Base-by-base conservation (phyloP, 2,888 invertebrate species). In the Herminia tarsipennalis region DNA sequence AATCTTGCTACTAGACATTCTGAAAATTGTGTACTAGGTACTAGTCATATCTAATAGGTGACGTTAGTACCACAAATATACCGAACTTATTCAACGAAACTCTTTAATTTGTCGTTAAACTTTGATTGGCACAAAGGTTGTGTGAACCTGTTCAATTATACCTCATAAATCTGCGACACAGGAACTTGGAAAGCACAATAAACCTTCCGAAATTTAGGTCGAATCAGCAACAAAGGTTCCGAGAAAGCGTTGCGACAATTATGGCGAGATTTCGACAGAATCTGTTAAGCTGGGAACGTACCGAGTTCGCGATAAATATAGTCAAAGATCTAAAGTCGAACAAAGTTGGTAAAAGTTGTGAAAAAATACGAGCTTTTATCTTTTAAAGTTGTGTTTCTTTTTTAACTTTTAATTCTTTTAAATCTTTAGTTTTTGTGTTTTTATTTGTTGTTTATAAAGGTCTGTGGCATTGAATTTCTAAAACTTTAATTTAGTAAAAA, bases 201-300 rank as follows among this genome's bases (percentile, higher is more conserved):
- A 52, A 51, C 50, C 21, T 4, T 44, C 8, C 18, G 36, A 50
- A 46, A 53, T 64, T 40, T 66, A 54, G 66, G 61, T 64, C 59
- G 55, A 56, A 61, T 59, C 51, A 54, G 53, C 48, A 47, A 55
- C 57, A 56, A 53, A 38, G 33, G 38, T 33, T 22, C 24, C 1
- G 6, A 6, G 18, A 16, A 49, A 29, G 51, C 35, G 34, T 50
- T 18, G 16, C 22, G 30, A 29, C 52, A 28, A 48, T 52, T 44
- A 32, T 32, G 30, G 41, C 6, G 9, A 21, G 34, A 53, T 38
- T 55, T 55, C 16, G 29, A 17, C 41, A 16, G 20, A 46, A 38
- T 32, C 12, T 36, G 17, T 50, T 33, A 51, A 20, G 18, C 17
- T n/a, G 22, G 27, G 35, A 25, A 18, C 18, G 21, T 36, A 41